Percentiles rank a stretch among this genome's conserved stretches.
phyloP scores from a whole-genome alignment of 1,140 invertebrate genomes.

The Sycophaga agraensis region DNA sequence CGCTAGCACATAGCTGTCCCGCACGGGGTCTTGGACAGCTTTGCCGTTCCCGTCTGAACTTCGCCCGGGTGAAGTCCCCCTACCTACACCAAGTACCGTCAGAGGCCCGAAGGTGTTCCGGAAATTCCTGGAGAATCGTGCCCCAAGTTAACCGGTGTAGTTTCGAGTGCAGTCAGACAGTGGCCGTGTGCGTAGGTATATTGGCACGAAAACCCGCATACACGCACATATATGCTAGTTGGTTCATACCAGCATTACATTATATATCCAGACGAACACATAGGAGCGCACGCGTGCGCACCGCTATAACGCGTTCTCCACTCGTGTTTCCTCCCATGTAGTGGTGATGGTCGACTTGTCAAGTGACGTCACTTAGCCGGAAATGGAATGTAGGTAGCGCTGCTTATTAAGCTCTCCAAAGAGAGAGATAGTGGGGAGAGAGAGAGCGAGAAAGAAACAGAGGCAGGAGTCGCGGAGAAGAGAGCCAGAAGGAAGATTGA shows the following conservation, averaged over 20 bases:
- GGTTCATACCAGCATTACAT: not conserved
- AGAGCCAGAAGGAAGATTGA: conserved; percentile 15
- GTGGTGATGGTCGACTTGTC: conserved; percentile 45
- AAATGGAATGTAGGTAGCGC: conserved; percentile 59
- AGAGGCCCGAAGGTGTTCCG: not conserved
- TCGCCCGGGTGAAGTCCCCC: too few relatives aligned
- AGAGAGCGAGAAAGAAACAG: too few relatives aligned
- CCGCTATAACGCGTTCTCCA: not conserved
- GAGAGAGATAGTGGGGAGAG: too few relatives aligned
- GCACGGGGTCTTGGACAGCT: too few relatives aligned
- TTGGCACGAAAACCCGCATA: too few relatives aligned
- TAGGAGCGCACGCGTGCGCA: not conserved
- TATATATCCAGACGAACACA: not conserved
- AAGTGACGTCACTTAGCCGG: conserved; percentile 56
- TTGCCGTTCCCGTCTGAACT: too few relatives aligned
- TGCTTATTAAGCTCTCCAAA: conserved; percentile 53
- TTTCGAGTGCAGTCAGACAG: too few relatives aligned
- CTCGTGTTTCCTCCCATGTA: not conserved
- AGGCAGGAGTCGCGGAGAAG: too few relatives aligned
- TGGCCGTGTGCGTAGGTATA: not conserved
- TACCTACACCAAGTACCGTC: too few relatives aligned
- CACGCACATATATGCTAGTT: too few relatives aligned
- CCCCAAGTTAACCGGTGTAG: not conserved
- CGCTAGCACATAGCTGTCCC: too few relatives aligned
- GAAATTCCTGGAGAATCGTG: not conserved